Percentiles rank a stretch among this genome's conserved stretches.
These are phyloP conservation scores for Hyperoplus lanceolatus DNA, from an alignment of 2,797 vertebrate species.

Conservation along the genomic window DNA sequence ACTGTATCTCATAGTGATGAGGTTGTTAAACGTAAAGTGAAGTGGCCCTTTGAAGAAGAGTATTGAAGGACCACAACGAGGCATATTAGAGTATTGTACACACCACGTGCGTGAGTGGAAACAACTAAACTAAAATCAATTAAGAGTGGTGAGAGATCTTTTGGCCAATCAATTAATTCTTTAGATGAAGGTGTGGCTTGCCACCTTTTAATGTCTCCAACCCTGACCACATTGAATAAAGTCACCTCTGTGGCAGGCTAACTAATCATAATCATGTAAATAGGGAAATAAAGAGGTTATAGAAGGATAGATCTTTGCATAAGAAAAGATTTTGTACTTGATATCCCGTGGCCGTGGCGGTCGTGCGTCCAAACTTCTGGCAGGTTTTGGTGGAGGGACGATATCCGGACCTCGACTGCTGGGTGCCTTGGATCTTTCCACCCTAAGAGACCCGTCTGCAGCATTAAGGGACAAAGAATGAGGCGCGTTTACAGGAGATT, in stretches of 20 bases:
- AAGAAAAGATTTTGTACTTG: constrained; percentile 50
- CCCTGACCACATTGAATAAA: not conserved
- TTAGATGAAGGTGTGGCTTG: not conserved
- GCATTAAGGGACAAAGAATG: not conserved
- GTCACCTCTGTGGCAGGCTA: not conserved
- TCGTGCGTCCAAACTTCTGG: constrained; percentile 58
- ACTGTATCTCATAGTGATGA: constrained; percentile 10
- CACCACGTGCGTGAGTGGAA: not conserved
- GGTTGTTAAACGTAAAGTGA: not conserved
- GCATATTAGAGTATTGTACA: not conserved
- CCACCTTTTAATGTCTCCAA: not conserved
- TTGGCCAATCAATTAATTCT: not conserved
- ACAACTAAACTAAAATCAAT: not conserved
- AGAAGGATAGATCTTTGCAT: not conserved
- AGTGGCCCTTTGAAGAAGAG: too few species aligned
- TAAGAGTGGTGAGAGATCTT: not conserved
- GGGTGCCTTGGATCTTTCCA: constrained; percentile 46
- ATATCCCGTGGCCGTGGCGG: constrained; percentile 48
- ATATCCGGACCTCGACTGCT: constrained; percentile 52
- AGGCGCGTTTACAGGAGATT: too few species aligned
- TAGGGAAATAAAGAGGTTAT: not conserved
- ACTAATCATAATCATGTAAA: not conserved
- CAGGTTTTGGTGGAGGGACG: constrained; percentile 69
- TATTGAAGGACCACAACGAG: not conserved
- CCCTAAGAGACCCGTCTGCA: constrained; percentile 69